Conservation (phyloP, 2,888 invertebrate genomes). For the Oegoconia quadripuncta region DNA sequence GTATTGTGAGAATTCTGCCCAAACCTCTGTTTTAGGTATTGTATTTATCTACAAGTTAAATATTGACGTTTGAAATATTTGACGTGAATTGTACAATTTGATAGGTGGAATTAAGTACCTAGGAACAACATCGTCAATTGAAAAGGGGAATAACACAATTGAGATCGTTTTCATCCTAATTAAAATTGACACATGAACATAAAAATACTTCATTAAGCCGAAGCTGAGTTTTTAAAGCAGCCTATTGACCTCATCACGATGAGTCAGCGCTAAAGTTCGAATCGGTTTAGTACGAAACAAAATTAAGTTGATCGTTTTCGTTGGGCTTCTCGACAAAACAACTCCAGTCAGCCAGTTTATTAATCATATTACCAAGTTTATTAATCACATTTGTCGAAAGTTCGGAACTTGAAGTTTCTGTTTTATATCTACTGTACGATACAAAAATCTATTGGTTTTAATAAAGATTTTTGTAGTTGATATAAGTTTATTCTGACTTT, state of each 20-base stretch:
- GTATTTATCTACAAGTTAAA: too few relatives aligned
- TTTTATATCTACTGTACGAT: slow-evolving; percentile 6
- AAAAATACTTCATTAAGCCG: slow-evolving; percentile 50
- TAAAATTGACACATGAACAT: slow-evolving; percentile 54
- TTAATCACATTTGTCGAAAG: slow-evolving; percentile 40
- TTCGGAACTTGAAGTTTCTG: slow-evolving; percentile 11
- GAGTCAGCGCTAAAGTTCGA: slow-evolving; percentile 37
- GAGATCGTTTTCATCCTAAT: slow-evolving; percentile 43
- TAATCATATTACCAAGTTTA: slow-evolving; percentile 38
- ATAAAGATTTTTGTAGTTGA: slow-evolving; percentile 1
- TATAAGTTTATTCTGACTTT: too few relatives aligned
- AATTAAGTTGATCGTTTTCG: slow-evolving; percentile 37
- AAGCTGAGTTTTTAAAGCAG: slow-evolving; percentile 32
- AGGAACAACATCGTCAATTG: background rate
- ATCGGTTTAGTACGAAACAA: slow-evolving; percentile 17
- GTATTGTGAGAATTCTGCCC: too few relatives aligned
- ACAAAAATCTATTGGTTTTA: background rate
- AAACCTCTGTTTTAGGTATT: too few relatives aligned
- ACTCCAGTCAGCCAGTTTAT: slow-evolving; percentile 39
- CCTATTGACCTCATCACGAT: slow-evolving; percentile 37
- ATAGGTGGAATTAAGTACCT: too few relatives aligned
- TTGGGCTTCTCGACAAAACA: slow-evolving; percentile 31
- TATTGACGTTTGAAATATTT: too few relatives aligned
- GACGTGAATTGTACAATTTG: too few relatives aligned
- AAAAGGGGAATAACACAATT: background rate